Evolutionary conservation across 1,140 invertebrate species (phyloP), one percentile per base, ranked within the genome.

Genomic region (Cotesia typhae): DNA sequence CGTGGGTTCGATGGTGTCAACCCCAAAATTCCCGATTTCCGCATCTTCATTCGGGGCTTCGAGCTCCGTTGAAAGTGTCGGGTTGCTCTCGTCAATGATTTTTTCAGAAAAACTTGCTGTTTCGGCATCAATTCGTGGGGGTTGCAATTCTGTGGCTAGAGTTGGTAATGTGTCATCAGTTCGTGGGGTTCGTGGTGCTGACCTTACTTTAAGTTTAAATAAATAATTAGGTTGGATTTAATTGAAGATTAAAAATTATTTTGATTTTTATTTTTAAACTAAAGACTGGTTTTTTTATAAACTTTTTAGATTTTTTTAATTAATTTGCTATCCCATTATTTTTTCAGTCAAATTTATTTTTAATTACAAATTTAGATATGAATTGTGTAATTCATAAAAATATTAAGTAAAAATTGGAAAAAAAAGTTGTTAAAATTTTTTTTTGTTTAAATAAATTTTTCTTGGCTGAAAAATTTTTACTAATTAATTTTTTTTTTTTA

Each of bases 1-100:
- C 3, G 81, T 83, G 28, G 69, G 9, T 63, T 76, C 78, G 60
- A 76, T 66, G 12, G 65, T 47, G 1, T 75, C 74, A 3, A 53
- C 52, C 71, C 77, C 67, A 35, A 10, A 7, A 64, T 35, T 1
- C 4, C 4, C 1, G 6, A 47, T 60, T 70, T 52, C 53, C 10
- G 41, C 51, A 1, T 52, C 28, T 68, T 57, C 51, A 4, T 7
- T 28, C 6, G 66, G 66, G 2, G 66, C 52, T 3, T 28, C 10
- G 36, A 68, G 28, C 36, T 68, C 66, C 14, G 53, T 55, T n/a
- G 66, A 51, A 17, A 68, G 55, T n/a, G 66, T 68, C 36, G 53
- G 53, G 37, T 36, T 52, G 5, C 41, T 47, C 57, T 57, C 28
- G 4, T 68, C 20, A 5, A 6, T 14, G 37, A 55, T 47, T n/a